Conservation (phyloP, 2,888 invertebrate species). For the Sphinx pinastri region DNA sequence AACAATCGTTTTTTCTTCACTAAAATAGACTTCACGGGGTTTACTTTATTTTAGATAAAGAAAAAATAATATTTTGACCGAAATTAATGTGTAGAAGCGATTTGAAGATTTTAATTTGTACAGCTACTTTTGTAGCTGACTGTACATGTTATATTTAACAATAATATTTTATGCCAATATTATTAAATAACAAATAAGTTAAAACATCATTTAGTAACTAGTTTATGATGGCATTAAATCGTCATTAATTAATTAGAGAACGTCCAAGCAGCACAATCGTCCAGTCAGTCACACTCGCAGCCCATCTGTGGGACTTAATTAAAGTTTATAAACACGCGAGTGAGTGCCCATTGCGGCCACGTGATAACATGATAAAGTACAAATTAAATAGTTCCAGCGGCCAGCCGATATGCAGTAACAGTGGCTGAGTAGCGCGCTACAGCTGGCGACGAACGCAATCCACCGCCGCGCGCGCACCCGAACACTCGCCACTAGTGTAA, state of each 20-base stretch:
- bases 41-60: too few species aligned
- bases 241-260: neutral
- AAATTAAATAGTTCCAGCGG: constrained; percentile 73
- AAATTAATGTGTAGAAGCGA: too few species aligned
- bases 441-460: constrained; percentile 57
- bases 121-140: too few species aligned
- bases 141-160: too few species aligned
- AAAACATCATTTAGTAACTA: too few species aligned
- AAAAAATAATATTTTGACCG: too few species aligned
- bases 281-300: constrained; percentile 3
- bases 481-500: constrained; percentile 38
- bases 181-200: too few species aligned
- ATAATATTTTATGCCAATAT: too few species aligned
- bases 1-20: too few species aligned
- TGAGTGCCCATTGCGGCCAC: constrained; percentile 54
- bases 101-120: too few species aligned
- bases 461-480: constrained; percentile 60
- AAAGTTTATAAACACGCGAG: constrained; percentile 43
- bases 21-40: too few species aligned
- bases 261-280: neutral
- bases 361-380: constrained; percentile 77
- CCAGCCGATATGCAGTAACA: constrained; percentile 75
- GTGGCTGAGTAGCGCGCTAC: constrained; percentile 58
- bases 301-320: constrained; percentile 23
- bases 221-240: neutral